phyloP scores from a whole-genome alignment of 1,140 invertebrate species.

The Brachionus koreanus region DNA sequence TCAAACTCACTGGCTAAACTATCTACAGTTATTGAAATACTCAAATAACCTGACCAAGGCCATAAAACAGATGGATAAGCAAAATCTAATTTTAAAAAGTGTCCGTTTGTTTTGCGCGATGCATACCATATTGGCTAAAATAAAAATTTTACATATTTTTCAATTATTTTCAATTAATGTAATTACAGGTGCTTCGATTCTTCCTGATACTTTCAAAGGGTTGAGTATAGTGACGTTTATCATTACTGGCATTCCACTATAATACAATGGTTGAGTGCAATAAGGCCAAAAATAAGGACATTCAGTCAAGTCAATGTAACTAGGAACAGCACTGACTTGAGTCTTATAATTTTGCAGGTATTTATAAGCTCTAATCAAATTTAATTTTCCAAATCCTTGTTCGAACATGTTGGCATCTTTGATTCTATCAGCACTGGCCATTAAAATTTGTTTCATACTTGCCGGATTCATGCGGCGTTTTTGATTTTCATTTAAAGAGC shows the following conservation, averaged over 20 bases:
- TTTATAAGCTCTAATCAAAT: slow-evolving; percentile 78
- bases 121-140: slow-evolving; percentile 76
- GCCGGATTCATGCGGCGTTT: slow-evolving; percentile 74
- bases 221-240: slow-evolving; percentile 72
- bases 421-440: slow-evolving; percentile 77
- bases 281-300: slow-evolving; percentile 97
- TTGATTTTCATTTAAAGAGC: slow-evolving; percentile 55
- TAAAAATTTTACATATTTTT: background rate
- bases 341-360: slow-evolving; percentile 74
- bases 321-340: slow-evolving; percentile 67
- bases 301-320: slow-evolving; percentile 85
- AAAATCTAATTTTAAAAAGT: slow-evolving; percentile 52
- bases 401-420: slow-evolving; percentile 90
- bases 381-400: slow-evolving; percentile 88
- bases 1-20: slow-evolving; percentile 70
- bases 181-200: slow-evolving; percentile 64
- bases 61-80: slow-evolving; percentile 78
- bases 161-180: background rate
- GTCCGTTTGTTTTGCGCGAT: slow-evolving; percentile 71
- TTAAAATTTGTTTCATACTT: slow-evolving; percentile 86
- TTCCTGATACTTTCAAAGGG: slow-evolving; percentile 71
- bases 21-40: slow-evolving; percentile 69
- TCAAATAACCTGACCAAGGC: slow-evolving; percentile 94
- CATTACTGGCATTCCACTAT: slow-evolving; percentile 77
- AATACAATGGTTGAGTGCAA: slow-evolving; percentile 87